phyloP scores from a whole-genome alignment of 2,888 invertebrate genomes.

The Griposia aprilina region DNA sequence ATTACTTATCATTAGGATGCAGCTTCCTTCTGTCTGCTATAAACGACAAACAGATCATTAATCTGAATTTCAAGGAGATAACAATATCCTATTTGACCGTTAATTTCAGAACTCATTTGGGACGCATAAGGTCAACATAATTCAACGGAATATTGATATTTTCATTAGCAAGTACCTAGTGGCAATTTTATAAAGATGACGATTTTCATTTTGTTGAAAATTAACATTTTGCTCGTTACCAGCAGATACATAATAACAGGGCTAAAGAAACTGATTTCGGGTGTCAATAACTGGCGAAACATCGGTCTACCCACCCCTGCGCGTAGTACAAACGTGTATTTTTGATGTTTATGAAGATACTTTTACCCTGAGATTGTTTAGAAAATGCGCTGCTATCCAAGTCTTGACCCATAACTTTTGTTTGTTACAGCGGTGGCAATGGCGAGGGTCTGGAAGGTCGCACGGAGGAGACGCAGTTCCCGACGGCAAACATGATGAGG shows the following conservation, averaged over 20 bases:
- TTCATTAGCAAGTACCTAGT: neutral
- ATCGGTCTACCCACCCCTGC: neutral
- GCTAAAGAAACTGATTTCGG: neutral
- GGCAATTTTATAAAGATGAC: too few relatives aligned
- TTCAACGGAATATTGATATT: neutral
- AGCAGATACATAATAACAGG: neutral
- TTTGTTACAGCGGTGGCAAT: slow-evolving; percentile 80
- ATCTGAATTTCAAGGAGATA: slow-evolving; percentile 12
- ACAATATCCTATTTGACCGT: neutral
- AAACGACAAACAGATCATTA: slow-evolving; percentile 15
- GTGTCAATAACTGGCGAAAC: neutral
- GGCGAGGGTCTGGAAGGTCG: slow-evolving; percentile 82
- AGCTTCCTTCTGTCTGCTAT: slow-evolving; percentile 13
- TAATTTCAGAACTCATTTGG: neutral
- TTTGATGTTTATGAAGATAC: neutral
- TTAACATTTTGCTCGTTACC: neutral
- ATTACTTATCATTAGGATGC: slow-evolving; percentile 21
- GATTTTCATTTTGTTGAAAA: neutral
- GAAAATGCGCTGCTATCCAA: neutral
- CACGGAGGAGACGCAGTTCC: slow-evolving; percentile 82
- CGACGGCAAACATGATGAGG: slow-evolving; percentile 82
- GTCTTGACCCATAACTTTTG: neutral
- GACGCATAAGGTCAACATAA: neutral
- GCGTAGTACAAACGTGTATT: neutral
- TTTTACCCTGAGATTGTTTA: neutral